These are phyloP conservation scores for Gymnoscopelus microlampas DNA, from an alignment of 2,797 vertebrate genomes.

Conservation along the genomic window DNA sequence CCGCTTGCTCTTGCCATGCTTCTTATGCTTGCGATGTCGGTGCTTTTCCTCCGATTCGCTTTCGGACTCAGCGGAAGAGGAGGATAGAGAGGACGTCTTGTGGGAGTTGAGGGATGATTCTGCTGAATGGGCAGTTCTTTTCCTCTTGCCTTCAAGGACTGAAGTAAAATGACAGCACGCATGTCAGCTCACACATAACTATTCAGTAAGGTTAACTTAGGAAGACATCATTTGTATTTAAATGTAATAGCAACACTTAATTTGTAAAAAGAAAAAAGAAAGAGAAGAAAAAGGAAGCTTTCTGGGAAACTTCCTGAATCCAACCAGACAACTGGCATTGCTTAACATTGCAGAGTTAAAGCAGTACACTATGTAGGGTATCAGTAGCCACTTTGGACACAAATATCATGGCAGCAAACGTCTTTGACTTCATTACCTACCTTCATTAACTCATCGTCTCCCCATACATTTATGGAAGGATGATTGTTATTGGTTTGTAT, in stretches of 20 bases:
- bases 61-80: constrained; percentile 84
- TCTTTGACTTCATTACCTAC: too few relatives aligned
- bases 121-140: constrained; percentile 79
- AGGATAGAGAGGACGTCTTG: constrained; percentile 73
- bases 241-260: background rate
- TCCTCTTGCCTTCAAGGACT: constrained; percentile 90
- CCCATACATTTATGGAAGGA: too few relatives aligned
- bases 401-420: too few relatives aligned
- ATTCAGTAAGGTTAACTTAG: too few relatives aligned
- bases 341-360: too few relatives aligned
- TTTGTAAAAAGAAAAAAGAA: background rate
- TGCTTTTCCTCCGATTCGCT: constrained; percentile 82
- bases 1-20: constrained; percentile 82
- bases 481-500: too few relatives aligned
- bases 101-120: constrained; percentile 85
- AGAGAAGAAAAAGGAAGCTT: too few relatives aligned
- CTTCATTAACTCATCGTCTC: too few relatives aligned
- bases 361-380: too few relatives aligned
- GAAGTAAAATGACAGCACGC: constrained; percentile 33
- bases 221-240: too few relatives aligned
- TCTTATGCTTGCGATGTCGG: constrained; percentile 80
- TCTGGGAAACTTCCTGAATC: background rate
- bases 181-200: constrained; percentile 9
- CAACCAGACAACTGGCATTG: background rate
- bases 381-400: too few relatives aligned